Evolutionary conservation across 2,888 invertebrate genomes (phyloP), one percentile per base, ranked within the genome.

Genomic region (Luperina testacea): DNA sequence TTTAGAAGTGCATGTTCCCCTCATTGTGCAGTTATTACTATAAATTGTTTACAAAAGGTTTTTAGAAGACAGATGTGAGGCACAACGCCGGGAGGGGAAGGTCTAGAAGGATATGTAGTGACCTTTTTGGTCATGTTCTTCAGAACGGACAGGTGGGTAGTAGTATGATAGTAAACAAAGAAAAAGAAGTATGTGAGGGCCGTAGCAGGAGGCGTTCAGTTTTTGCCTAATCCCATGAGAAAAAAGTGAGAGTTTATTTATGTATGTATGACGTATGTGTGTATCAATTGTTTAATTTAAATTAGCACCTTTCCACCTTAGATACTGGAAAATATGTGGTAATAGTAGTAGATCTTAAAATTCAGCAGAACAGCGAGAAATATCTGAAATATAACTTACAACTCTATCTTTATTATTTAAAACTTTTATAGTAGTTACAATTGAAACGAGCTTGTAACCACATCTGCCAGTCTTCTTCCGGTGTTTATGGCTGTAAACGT

Each of bases 401-500:
- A 48, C 3, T 17, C 17, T 17, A n/a, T 20, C 42, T 9, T 6
- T 8, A 5, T 5, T 65, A n/a, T 42, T 65, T n/a, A 67, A 67
- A 67, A 53, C 15, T 32, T 59, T 75, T 61, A 80, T 48, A 38
- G 45, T 48, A 38, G 45, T 51, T n/a, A 15, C 20, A 69, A 83
- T 65, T 15, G 65, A 79, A 73, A 59, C 13, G 32, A 70, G 15
- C 20, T 59, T 78, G 51, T 61, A 57, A 48, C 38, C 79, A 69
- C n/a, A 59, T 73, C 70, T 6, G n/a, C 15, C 32, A 51, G 61
- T 74, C n/a, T 59, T 79, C 65, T 11, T 20, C 17, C 27, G 32
- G 63, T 75, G 59, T 80, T 84, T 82, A 82, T 59, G n/a, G 15
- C 27, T 45, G 27, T 53, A 24, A 63, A 53, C n/a, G 24, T 68